phyloP scores from a whole-genome alignment of 2,797 vertebrate genomes.

The Xiphorhynchus erythropygius region DNA sequence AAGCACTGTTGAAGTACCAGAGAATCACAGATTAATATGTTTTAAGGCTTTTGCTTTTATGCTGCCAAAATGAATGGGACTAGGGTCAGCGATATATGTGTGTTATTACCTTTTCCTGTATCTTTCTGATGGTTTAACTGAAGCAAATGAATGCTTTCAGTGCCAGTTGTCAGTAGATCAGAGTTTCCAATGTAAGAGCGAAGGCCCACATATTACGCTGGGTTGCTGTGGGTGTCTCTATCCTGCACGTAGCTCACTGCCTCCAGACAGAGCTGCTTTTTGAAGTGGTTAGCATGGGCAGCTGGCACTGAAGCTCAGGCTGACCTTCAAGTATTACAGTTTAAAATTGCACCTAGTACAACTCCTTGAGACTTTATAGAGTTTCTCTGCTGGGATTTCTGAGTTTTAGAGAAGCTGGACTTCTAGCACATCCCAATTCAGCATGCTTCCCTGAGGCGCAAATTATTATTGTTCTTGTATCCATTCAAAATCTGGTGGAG shows the following conservation, averaged over 20 bases:
- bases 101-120: neutral
- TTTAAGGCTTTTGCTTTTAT: neutral
- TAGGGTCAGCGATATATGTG: neutral
- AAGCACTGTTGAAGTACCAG: neutral
- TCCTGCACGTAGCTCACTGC: rapidly evolving
- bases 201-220: neutral
- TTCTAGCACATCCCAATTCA: neutral
- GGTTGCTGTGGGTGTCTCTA: neutral
- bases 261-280: neutral
- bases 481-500: neutral
- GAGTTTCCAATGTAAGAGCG: rapidly evolving
- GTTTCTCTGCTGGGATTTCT: neutral
- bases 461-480: neutral
- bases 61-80: neutral
- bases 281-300: neutral
- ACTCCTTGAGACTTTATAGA: neutral
- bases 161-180: neutral
- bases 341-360: neutral
- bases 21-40: neutral
- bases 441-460: neutral
- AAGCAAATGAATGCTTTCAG: neutral
- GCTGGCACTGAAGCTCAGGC: neutral
- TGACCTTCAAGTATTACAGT: neutral
- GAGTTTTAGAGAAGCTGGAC: neutral
- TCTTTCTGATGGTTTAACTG: neutral